A percentile compares a stretch with the other conserved stretches of the same genome.
These are phyloP conservation scores for Rhombomys opimus DNA, from an alignment of 2,113 vertebrate genomes.

Conservation along the genomic window DNA sequence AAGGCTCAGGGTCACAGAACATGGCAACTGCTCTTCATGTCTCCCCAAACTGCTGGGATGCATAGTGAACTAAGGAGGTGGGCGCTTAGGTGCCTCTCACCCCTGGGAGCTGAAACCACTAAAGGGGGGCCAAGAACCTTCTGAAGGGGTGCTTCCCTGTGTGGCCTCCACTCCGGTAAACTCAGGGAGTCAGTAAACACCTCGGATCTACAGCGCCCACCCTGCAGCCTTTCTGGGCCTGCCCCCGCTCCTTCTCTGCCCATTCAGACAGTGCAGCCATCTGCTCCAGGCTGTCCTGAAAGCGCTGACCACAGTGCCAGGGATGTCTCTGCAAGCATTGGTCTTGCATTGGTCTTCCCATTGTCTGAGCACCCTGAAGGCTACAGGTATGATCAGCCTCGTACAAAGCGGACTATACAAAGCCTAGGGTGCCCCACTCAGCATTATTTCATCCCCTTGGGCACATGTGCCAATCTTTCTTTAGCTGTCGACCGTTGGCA, in stretches of 20 bases:
- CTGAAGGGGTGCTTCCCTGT: neutral
- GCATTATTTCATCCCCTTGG: neutral
- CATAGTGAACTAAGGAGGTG: rapidly evolving
- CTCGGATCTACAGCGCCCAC: neutral
- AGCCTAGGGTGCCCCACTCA: neutral
- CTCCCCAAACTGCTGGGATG: neutral
- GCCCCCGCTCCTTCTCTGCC: neutral
- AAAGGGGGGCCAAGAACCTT: neutral
- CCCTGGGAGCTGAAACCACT: neutral
- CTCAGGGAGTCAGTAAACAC: neutral
- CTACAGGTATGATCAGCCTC: neutral
- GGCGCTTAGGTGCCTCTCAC: neutral
- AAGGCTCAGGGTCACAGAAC: neutral
- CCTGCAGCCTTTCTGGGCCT: neutral
- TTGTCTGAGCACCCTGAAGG: neutral
- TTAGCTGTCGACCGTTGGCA: neutral
- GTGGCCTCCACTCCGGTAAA: neutral
- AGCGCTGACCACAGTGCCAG: neutral
- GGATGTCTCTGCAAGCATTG: neutral
- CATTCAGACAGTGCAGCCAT: slow-evolving; percentile 5
- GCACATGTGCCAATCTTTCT: neutral
- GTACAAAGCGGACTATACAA: neutral
- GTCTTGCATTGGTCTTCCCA: neutral
- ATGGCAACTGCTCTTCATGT: neutral
- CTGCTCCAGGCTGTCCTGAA: slow-evolving; percentile 31